A percentile compares a stretch with the other conserved stretches of the same genome.
Evolutionary conservation across 2,797 vertebrate species (phyloP).

Genomic region (Numenius phaeopus): DNA sequence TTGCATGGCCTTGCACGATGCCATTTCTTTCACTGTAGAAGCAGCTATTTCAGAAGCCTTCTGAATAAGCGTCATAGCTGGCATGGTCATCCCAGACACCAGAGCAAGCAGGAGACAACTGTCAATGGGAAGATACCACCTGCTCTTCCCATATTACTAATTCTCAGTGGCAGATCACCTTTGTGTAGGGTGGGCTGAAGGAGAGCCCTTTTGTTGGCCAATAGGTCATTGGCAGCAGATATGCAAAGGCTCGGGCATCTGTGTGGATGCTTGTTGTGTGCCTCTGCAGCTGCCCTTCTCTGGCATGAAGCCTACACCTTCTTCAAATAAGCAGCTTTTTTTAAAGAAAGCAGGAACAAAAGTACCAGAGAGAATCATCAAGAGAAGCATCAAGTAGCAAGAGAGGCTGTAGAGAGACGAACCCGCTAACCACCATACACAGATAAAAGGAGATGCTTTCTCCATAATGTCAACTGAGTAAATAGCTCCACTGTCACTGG

Average conservation of each 20-base stretch:
- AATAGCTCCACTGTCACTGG: constrained; percentile 55
- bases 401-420: not conserved
- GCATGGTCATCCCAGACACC: not conserved
- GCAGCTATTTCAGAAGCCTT: not conserved
- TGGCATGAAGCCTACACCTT: not conserved
- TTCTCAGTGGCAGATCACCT: not conserved
- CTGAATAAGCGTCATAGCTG: not conserved
- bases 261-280: not conserved
- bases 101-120: not conserved
- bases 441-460: constrained; percentile 63
- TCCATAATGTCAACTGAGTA: constrained; percentile 45
- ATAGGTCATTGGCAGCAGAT: not conserved
- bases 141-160: not conserved
- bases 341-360: constrained; percentile 1
- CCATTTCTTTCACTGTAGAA: not conserved
- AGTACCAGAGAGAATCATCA: not conserved
- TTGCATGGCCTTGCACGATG: rapidly evolving
- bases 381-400: constrained; percentile 45
- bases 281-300: constrained; percentile 5
- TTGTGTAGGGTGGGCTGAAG: not conserved
- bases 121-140: not conserved
- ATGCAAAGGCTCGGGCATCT: not conserved
- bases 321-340: constrained; percentile 39
- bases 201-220: not conserved
- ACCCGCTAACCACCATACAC: not conserved